phyloP scores from a whole-genome alignment of 2,113 vertebrate genomes.

The Zosterops borbonicus region DNA sequence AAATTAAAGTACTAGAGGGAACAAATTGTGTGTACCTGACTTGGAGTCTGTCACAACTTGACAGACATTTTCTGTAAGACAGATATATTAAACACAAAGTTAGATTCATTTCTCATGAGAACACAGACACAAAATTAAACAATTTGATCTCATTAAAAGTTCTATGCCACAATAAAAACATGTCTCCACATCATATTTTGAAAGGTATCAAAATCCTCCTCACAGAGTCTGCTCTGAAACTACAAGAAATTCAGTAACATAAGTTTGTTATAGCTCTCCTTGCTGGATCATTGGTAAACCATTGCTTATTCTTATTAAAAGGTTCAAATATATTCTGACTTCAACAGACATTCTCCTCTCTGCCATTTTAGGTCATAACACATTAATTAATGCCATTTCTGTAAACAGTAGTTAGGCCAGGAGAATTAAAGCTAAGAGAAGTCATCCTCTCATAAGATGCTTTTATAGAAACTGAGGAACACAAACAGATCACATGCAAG shows the following conservation, averaged over 20 bases:
- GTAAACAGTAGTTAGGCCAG: not conserved
- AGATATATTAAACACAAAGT: not conserved
- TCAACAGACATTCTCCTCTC: fast-evolving
- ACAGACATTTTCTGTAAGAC: not conserved
- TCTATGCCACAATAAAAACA: not conserved
- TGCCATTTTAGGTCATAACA: not conserved
- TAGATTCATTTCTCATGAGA: not conserved
- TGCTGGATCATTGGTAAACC: not conserved
- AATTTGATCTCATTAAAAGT: not conserved
- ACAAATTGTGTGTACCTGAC: not conserved
- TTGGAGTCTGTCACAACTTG: not conserved
- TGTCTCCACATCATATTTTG: not conserved
- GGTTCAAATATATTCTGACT: not conserved
- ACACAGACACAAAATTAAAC: not conserved
- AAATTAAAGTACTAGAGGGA: not conserved
- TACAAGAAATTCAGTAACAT: not conserved
- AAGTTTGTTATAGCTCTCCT: not conserved
- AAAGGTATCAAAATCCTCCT: not conserved
- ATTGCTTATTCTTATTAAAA: not conserved
- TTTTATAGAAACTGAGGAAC: not conserved
- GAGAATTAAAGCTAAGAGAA: not conserved
- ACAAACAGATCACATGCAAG: not conserved
- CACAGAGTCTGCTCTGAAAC: not conserved
- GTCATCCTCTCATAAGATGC: not conserved
- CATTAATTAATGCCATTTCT: not conserved